Evolutionary conservation across 30 jellyfish, hydroid and myxozoan genomes (phyloP).

Genomic region (Nemopilema nomurai): DNA sequence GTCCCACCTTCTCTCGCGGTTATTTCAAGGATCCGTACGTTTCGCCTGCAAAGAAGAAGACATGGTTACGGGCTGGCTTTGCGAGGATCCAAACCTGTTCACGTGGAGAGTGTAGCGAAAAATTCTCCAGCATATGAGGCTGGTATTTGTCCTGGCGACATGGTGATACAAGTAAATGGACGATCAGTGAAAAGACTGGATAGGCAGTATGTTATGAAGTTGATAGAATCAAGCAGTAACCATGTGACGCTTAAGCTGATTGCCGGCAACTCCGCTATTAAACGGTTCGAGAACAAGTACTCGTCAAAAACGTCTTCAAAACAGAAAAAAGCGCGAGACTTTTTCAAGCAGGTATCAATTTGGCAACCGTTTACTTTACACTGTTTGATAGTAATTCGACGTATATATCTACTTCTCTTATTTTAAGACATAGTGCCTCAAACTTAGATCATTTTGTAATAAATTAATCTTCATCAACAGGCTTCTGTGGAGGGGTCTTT

Average conservation of each 20-base stretch:
- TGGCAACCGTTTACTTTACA: background rate
- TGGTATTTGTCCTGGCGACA: conserved; percentile 78
- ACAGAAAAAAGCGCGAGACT: conserved; percentile 45
- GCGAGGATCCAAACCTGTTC: conserved; percentile 72
- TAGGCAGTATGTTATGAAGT: conserved; percentile 18
- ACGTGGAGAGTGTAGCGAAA: conserved; percentile 43
- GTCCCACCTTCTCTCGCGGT: conserved; percentile 84
- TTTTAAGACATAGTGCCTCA: no score
- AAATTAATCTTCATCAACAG: no score
- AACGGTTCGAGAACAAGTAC: conserved; percentile 29
- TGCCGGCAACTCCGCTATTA: conserved; percentile 65
- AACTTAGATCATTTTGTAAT: no score
- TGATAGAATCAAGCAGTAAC: conserved; percentile 31
- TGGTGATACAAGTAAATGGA: conserved; percentile 71
- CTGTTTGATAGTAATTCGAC: no score
- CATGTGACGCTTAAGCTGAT: conserved; percentile 37
- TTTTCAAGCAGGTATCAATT: conserved; percentile 62
- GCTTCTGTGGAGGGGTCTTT: no score
- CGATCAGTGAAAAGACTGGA: conserved; percentile 48
- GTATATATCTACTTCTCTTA: no score
- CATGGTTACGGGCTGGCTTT: conserved; percentile 52
- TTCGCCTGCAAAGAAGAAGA: conserved; percentile 51
- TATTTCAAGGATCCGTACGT: conserved; percentile 70
- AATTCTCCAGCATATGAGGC: conserved; percentile 59
- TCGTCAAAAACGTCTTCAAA: conserved; percentile 21